phyloP scores from a whole-genome alignment of 2,113 vertebrate genomes.

The Condylura cristata region DNA sequence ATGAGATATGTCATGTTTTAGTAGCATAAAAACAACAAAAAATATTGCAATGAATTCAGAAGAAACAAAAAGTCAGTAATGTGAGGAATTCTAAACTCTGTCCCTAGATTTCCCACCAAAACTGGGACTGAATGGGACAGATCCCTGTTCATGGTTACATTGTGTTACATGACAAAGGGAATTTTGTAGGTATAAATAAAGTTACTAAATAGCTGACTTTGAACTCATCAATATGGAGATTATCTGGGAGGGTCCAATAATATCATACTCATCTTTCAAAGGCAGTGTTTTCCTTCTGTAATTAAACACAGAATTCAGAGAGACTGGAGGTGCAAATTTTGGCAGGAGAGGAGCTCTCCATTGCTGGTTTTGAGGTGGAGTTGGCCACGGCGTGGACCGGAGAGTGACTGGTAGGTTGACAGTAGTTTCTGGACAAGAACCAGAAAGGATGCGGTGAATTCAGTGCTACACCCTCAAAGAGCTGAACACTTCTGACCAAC shows the following conservation, averaged over 20 bases:
- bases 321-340: not conserved
- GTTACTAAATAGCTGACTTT: not conserved
- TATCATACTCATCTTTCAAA: not conserved
- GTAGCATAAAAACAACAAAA: not conserved
- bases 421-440: not conserved
- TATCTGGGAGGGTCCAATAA: not conserved
- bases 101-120: not conserved
- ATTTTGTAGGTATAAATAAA: not conserved
- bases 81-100: not conserved
- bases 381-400: too few species aligned
- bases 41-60: not conserved
- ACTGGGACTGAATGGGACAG: not conserved
- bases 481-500: not conserved
- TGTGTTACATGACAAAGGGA: not conserved
- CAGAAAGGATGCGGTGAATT: not conserved
- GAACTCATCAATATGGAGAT: not conserved
- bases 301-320: not conserved
- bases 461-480: not conserved
- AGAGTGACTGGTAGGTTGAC: not conserved
- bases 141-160: not conserved
- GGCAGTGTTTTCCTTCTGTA: not conserved
- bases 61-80: not conserved
- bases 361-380: not conserved
- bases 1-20: not conserved
- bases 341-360: too few species aligned